Evolutionary conservation across 2,797 vertebrate genomes (phyloP).

Genomic region (Coregonus suidteri): DNA sequence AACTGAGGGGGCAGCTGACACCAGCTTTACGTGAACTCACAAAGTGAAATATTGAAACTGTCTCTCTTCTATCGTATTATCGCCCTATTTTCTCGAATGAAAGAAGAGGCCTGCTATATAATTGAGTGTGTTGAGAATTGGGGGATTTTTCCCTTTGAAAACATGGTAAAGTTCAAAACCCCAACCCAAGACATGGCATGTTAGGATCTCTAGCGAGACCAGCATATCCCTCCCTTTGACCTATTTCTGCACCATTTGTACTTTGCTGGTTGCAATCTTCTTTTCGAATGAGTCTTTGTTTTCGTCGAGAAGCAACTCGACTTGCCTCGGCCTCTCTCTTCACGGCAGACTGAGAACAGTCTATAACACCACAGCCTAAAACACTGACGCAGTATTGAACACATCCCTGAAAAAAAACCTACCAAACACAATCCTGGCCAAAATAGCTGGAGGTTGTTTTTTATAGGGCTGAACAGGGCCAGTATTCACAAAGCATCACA

Average conservation of each 20-base stretch:
- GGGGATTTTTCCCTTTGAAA: conserved; percentile 7
- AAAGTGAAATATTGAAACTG: conserved; percentile 17
- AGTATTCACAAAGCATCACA: too few relatives aligned
- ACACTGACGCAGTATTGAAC: conserved; percentile 2
- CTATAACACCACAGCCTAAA: conserved; percentile 27
- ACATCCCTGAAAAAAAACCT: neutral
- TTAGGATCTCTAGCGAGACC: conserved; percentile 38
- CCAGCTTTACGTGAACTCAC: conserved; percentile 24
- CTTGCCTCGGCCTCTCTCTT: conserved; percentile 37
- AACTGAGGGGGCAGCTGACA: conserved; percentile 31
- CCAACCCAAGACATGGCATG: conserved; percentile 25
- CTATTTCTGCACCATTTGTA: conserved; percentile 41
- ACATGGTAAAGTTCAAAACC: conserved; percentile 33
- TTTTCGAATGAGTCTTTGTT: conserved; percentile 53
- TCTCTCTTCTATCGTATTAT: conserved; percentile 15
- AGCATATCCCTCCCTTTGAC: conserved; percentile 6
- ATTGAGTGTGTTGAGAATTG: conserved; percentile 24
- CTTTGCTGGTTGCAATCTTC: conserved; percentile 42
- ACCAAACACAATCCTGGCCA: neutral
- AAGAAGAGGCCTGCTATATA: conserved; percentile 32
- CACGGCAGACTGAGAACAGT: conserved; percentile 24
- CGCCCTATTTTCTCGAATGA: conserved; percentile 31
- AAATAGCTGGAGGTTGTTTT: too few relatives aligned
- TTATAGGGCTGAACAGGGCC: too few relatives aligned
- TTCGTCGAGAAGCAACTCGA: conserved; percentile 19